These are phyloP conservation scores for Harlomillsia oculata DNA, from an alignment of 1,140 invertebrate species.

Conservation along the genomic window DNA sequence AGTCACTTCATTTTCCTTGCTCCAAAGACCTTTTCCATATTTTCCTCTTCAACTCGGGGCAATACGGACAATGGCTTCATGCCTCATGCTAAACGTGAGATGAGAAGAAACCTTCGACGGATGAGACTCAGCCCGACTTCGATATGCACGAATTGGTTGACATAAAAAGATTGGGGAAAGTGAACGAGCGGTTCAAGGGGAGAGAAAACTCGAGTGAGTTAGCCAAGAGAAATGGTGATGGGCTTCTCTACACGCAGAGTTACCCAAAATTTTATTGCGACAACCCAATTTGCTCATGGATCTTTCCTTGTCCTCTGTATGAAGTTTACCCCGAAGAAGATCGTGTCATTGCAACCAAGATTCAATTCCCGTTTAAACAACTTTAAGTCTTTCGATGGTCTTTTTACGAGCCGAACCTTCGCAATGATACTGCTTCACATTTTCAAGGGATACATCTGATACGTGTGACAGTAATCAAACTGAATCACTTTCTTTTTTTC, in stretches of 20 bases:
- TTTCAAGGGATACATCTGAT: no score
- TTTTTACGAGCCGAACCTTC: no score
- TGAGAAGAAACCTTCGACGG: background rate
- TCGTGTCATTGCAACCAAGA: background rate
- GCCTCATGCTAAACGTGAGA: background rate
- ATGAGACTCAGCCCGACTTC: background rate
- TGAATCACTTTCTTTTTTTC: no score
- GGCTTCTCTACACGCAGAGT: background rate
- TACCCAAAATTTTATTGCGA: slow-evolving; percentile 13
- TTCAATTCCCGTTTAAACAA: no score
- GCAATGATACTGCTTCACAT: no score
- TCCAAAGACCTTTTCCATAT: background rate
- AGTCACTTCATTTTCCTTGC: slow-evolving; percentile 3
- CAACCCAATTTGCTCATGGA: slow-evolving; percentile 7
- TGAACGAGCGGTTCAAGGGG: no score
- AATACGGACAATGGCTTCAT: background rate
- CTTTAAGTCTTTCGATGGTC: no score
- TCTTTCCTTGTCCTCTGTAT: background rate
- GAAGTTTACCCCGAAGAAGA: background rate
- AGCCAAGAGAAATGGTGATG: background rate
- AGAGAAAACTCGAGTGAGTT: background rate
- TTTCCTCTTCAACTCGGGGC: background rate
- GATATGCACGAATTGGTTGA: slow-evolving; percentile 18
- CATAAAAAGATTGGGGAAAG: slow-evolving; percentile 21
- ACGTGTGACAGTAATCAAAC: no score